A percentile compares a stretch with the other conserved stretches of the same genome.
phyloP scores from a whole-genome alignment of 2,888 invertebrate genomes.

The Conomelus anceps region DNA sequence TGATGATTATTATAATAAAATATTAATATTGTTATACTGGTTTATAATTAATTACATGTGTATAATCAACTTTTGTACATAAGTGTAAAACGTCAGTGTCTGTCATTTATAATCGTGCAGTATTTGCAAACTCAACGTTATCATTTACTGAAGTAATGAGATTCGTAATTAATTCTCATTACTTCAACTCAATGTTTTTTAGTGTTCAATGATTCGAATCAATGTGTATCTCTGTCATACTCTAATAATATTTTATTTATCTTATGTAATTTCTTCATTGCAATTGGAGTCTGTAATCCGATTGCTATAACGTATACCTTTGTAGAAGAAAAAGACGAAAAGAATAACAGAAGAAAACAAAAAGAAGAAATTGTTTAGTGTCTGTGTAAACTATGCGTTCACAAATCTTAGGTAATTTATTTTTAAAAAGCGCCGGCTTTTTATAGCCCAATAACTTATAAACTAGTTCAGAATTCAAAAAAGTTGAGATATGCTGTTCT shows the following conservation, averaged over 20 bases:
- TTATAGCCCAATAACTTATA: background rate
- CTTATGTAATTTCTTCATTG: background rate
- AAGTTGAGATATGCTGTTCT: background rate
- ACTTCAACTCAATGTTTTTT: background rate
- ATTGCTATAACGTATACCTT: background rate
- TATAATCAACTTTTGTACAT: background rate
- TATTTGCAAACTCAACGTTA: background rate
- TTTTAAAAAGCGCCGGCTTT: too few relatives aligned
- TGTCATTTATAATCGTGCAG: background rate
- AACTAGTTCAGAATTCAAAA: background rate
- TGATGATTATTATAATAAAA: background rate
- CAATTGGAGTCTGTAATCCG: background rate
- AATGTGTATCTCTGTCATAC: background rate
- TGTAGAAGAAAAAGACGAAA: background rate
- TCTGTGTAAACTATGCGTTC: too few relatives aligned
- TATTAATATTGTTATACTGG: background rate
- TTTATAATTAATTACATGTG: background rate
- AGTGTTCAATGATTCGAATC: background rate
- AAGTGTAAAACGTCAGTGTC: background rate
- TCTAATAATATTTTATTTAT: background rate
- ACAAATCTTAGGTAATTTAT: too few relatives aligned
- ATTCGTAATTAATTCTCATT: background rate
- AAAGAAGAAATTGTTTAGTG: too few relatives aligned
- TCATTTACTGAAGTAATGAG: background rate
- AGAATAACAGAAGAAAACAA: background rate